Percentiles rank a stretch among this genome's conserved stretches.
Conservation (phyloP, 2,113 vertebrate species). For the Hylia prasina region DNA sequence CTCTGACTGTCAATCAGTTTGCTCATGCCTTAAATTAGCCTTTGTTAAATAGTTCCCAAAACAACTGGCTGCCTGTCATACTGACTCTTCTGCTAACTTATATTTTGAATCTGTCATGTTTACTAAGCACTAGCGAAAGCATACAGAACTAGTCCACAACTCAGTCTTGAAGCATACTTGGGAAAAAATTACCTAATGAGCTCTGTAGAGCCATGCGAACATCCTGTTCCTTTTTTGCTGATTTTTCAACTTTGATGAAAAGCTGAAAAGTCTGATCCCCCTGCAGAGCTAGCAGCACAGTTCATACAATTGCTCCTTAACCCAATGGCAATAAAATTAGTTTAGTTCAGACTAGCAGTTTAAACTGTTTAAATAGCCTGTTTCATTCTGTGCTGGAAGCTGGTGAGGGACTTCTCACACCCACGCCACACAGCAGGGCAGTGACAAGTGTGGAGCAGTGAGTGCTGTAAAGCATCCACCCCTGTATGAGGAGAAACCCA, state of each 20-base stretch:
- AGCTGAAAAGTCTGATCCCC: not conserved
- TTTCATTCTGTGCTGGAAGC: not conserved
- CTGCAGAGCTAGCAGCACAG: not conserved
- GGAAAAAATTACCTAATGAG: not conserved
- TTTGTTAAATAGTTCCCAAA: not conserved
- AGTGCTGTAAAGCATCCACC: not conserved
- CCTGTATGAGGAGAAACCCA: not conserved
- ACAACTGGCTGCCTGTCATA: not conserved
- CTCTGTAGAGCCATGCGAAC: not conserved
- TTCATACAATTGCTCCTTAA: not conserved
- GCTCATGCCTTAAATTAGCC: not conserved
- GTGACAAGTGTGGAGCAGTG: not conserved
- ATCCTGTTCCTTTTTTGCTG: not conserved
- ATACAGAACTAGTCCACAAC: not conserved
- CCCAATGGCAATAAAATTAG: not conserved
- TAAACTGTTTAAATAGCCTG: not conserved
- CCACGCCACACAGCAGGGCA: accelerated
- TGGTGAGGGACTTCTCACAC: not conserved
- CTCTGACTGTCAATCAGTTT: not conserved
- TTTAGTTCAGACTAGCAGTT: not conserved
- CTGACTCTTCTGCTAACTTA: not conserved
- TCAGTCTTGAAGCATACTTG: not conserved
- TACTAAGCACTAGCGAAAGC: not conserved
- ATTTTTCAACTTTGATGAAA: not conserved
- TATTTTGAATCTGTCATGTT: not conserved